Base-by-base conservation (phyloP, 2,888 invertebrate species). In the Allophyes oxyacanthae region DNA sequence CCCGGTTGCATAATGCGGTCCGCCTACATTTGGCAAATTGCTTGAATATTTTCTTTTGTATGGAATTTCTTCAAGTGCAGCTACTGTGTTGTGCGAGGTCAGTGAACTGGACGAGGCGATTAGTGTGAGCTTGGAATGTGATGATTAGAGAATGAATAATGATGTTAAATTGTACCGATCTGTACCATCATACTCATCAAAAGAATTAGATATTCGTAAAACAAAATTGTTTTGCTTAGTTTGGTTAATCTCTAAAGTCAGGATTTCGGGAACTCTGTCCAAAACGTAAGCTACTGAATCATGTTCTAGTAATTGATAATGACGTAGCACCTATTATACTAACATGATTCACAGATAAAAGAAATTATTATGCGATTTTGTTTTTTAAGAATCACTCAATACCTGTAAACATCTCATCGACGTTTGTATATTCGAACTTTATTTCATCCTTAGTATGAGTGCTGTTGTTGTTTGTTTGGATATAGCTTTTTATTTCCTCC, bases 1-100 rank as follows among this genome's bases (percentile, higher is more conserved):
- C 79, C 75, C 68, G 44, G 70, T 84, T 84, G 79, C 81, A 83
- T 82, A 83, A 84, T 70, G 25, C 41, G 42, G 53, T 43, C 34
- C 61, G 56, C 60, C 61, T 60, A 67, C 67, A 54, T 68, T 77
- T 60, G 57, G 55, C 57, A 46, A 73, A 64, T 68, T 54, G 55
- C 44, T 66, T 60, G 52, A 54, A 72, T 59, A 63, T 68, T 64
- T 70, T 69, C 59, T 62, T 59, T 63, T 58, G 43, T 60, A 49
- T 45, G 33, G 54, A 56, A 63, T 62, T 72, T 65, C 48, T 66
- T 63, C 28, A 52, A 62, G 37, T 55, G 37, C 42, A 25, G 53
- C 55, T 64, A 64, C 64, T 43, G 72, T 68, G 59, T 73, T 65
- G 59, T 72, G 45, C 11, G 30, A 52, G 60, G 64, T 70, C 55